Evolutionary conservation across 92 coral and sea anemone species (phyloP).

Genomic region (Parazoanthus swiftii): DNA sequence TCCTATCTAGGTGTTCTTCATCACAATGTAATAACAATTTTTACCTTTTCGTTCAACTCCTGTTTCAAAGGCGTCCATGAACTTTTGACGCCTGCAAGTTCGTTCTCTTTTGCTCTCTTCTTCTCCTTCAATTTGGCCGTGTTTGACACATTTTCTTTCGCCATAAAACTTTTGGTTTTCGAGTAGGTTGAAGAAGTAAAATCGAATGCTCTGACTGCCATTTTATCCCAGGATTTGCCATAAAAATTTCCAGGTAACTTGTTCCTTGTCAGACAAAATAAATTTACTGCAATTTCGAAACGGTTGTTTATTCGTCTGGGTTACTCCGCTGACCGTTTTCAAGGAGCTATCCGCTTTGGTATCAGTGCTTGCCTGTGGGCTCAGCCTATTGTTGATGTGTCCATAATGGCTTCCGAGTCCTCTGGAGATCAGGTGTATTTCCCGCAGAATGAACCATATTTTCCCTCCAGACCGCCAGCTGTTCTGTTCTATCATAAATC

Average conservation of each 20-base stretch:
- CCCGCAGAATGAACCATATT: slow-evolving; percentile 29
- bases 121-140: slow-evolving; percentile 78
- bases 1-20: background rate
- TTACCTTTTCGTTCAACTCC: slow-evolving; percentile 85
- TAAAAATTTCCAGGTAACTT: background rate
- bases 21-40: background rate
- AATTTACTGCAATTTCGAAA: background rate
- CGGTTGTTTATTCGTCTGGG: slow-evolving; percentile 34
- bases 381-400: background rate
- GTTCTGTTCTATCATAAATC: slow-evolving; percentile 92
- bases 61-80: slow-evolving; percentile 90
- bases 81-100: slow-evolving; percentile 72
- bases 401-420: slow-evolving; percentile 23
- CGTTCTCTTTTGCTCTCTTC: slow-evolving; percentile 52
- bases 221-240: slow-evolving; percentile 19
- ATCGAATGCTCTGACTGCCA: slow-evolving; percentile 77
- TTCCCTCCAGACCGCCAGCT: slow-evolving; percentile 81
- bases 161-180: slow-evolving; percentile 83
- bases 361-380: background rate
- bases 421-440: slow-evolving; percentile 13
- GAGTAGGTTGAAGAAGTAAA: slow-evolving; percentile 82
- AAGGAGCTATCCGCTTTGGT: background rate
- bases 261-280: background rate
- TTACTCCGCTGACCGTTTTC: slow-evolving; percentile 47
- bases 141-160: slow-evolving; percentile 73